Evolutionary conservation across 2,888 invertebrate species (phyloP).

Genomic region (Phortica magna): DNA sequence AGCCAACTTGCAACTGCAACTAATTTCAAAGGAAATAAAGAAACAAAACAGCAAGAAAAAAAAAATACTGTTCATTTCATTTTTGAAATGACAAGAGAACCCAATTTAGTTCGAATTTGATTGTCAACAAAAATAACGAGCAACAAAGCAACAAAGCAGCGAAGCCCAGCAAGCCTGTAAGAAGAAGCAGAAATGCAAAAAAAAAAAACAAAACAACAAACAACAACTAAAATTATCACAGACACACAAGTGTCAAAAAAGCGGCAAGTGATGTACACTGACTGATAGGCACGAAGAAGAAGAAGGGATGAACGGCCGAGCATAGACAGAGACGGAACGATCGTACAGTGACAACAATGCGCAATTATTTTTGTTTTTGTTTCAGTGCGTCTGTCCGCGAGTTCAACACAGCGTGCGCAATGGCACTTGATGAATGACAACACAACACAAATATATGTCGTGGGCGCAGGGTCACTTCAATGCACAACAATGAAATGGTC

Average conservation of each 20-base stretch:
- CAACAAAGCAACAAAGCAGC: constrained; percentile 46
- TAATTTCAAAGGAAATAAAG: constrained; percentile 42
- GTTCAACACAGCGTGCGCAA: neutral
- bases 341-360: neutral
- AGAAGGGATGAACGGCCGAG: constrained; percentile 10
- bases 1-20: constrained; percentile 57
- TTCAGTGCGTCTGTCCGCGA: neutral
- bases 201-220: neutral
- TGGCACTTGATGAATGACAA: neutral
- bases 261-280: neutral
- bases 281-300: constrained; percentile 2
- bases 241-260: constrained; percentile 24
- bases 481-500: too few relatives aligned
- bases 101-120: constrained; percentile 68
- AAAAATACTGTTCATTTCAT: constrained; percentile 44
- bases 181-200: neutral
- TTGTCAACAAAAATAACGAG: constrained; percentile 64
- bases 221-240: neutral
- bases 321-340: neutral
- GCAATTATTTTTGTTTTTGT: neutral
- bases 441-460: too few relatives aligned
- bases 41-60: constrained; percentile 29
- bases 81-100: constrained; percentile 58
- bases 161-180: neutral
- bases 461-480: too few relatives aligned